Evolutionary conservation across 1,140 invertebrate genomes (phyloP).

Genomic region (Zaprionus ornatus): DNA sequence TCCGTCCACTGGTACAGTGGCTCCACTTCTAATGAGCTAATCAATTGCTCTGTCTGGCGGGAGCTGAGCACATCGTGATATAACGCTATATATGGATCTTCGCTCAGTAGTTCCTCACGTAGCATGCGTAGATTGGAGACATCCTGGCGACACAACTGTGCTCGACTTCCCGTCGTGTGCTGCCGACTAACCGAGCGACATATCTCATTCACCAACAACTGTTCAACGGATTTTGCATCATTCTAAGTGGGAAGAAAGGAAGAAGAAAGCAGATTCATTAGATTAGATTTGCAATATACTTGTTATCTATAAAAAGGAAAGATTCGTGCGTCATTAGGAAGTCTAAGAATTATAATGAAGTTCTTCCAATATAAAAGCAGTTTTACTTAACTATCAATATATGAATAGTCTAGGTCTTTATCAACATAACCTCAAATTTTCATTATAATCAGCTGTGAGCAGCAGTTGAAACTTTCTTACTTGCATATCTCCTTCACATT

Average conservation of each 20-base stretch:
- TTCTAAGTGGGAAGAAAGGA: not conserved
- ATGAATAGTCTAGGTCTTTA: too few species aligned
- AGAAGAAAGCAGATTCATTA: not conserved
- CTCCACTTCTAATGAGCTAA: slow-evolving; percentile 46
- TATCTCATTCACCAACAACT: slow-evolving; percentile 63
- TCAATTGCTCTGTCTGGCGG: slow-evolving; percentile 35
- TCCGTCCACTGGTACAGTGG: not conserved
- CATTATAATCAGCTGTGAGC: too few species aligned
- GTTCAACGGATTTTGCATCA: slow-evolving; percentile 48
- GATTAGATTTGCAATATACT: not conserved
- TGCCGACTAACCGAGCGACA: slow-evolving; percentile 53
- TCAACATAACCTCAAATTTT: too few species aligned
- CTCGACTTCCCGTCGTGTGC: slow-evolving; percentile 27
- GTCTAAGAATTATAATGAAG: too few species aligned
- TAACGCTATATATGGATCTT: slow-evolving; percentile 92
- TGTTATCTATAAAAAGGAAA: too few species aligned
- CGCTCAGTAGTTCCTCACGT: slow-evolving; percentile 94
- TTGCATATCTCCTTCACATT: not conserved
- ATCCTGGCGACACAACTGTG: slow-evolving; percentile 42
- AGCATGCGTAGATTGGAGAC: slow-evolving; percentile 91
- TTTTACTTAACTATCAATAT: too few species aligned
- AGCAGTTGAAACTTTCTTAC: not conserved
- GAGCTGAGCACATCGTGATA: slow-evolving; percentile 93
- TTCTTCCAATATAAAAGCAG: too few species aligned
- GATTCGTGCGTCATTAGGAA: too few species aligned